Evolutionary conservation across 2,888 invertebrate species (phyloP), one percentile per base, ranked within the genome.

Genomic region (Agonopterix alstromeriana): DNA sequence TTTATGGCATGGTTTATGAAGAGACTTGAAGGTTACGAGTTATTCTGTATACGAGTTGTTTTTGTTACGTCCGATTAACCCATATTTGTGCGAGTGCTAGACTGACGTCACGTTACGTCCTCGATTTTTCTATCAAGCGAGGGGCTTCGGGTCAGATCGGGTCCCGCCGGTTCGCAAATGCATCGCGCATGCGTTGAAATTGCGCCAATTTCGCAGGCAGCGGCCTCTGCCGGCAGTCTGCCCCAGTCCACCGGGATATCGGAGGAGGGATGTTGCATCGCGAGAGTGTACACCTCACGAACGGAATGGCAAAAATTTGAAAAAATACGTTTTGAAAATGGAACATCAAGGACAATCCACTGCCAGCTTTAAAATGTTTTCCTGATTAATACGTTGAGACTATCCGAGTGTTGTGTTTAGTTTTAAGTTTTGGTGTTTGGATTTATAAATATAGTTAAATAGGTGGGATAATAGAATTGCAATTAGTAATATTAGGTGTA

Each of bases 21-120:
- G 41, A 46, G 12, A 11, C 35, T 46, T 14, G 42, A 50, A 46
- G 42, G 50, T 48, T 48, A 35, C 50, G 45, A 48, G 45, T 50
- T 47, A 50, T 50, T 50, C 48, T 14, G 53, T 67, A 66, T 65
- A 61, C 66, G 63, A 67, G 64, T 75, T 81, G 77, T 81, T 82
- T 82, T 80, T 74, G 76, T 79, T 77, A 72, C 71, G 77, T 76
- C 63, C 77, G 77, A 82, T 81, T 83, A 82, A 82, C 83, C 82
- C 77, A 80, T 77, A 82, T 82, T 77, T 73, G 75, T 76, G 73
- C 74, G 71, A 74, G 62, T 66, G 73, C 65, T 38, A 17, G 12
- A 52, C 68, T 88, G 87, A 88, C 87, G 87, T 88, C 87, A 87
- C 77, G 69, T 78, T 77, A 78, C 82, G 86, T 85, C 82, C 85